Percentiles rank a stretch among this genome's conserved stretches.
phyloP scores from a whole-genome alignment of 2,797 vertebrate species.

The Sus cebifrons region DNA sequence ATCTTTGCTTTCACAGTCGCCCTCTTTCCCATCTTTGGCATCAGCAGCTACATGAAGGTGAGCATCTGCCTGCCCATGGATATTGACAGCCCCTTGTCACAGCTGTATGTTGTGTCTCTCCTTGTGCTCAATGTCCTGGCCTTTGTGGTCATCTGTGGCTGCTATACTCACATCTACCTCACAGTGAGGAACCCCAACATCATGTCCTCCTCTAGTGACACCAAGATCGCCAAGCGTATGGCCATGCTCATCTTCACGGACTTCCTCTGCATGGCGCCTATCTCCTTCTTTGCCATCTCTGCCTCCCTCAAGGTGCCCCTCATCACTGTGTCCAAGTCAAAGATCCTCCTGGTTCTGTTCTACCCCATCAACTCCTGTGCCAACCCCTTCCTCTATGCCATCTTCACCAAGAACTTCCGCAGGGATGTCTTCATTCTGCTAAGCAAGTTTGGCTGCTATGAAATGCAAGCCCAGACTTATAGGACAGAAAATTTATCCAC shows the following conservation, averaged over 20 bases:
- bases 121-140: constrained; percentile 96
- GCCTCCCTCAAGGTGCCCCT: constrained; percentile 97
- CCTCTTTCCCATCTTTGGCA: constrained; percentile 94
- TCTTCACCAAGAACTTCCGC: constrained; percentile 97
- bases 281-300: constrained; percentile 98
- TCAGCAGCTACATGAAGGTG: constrained; percentile 98
- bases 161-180: constrained; percentile 97
- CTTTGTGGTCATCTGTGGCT: constrained; percentile 95
- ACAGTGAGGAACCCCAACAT: constrained; percentile 95
- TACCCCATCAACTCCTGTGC: constrained; percentile 99
- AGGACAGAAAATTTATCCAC: constrained; percentile 95
- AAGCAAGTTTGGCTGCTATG: constrained; percentile 96
- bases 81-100: constrained; percentile 93
- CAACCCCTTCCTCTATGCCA: constrained; percentile 98
- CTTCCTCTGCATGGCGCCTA: constrained; percentile 98
- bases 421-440: constrained; percentile 96
- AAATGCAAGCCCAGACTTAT: constrained; percentile 95
- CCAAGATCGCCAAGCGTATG: constrained; percentile 97
- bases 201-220: constrained; percentile 93
- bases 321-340: constrained; percentile 97
- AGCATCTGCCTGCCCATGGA: constrained; percentile 99
- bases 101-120: constrained; percentile 94
- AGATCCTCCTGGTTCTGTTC: constrained; percentile 97
- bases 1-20: constrained; percentile 93
- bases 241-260: constrained; percentile 98